phyloP scores from a whole-genome alignment of 2,888 invertebrate species.

The Sminthurides aquaticus region DNA sequence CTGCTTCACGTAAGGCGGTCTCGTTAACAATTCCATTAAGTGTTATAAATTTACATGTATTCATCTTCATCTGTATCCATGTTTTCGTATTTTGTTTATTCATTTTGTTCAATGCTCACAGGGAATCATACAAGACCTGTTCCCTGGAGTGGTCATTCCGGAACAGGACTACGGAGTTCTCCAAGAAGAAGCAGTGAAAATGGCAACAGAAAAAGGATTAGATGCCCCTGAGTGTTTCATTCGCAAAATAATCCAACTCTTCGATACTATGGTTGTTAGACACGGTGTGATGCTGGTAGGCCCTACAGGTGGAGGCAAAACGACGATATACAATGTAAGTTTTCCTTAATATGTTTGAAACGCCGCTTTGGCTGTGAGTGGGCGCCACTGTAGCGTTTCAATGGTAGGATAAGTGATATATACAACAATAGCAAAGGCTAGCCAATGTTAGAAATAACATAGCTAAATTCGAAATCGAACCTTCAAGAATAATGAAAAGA shows the following conservation, averaged over 20 bases:
- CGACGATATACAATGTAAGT: conserved; percentile 62
- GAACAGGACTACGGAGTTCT: conserved; percentile 70
- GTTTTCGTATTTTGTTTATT: not conserved
- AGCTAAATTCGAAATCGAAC: too few relatives aligned
- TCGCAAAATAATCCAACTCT: conserved; percentile 71
- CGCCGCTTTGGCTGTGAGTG: too few relatives aligned
- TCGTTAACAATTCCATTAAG: not conserved
- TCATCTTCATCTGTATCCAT: not conserved
- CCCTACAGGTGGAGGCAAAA: conserved; percentile 81
- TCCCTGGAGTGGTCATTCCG: conserved; percentile 73
- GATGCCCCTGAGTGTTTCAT: conserved; percentile 63
- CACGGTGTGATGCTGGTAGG: conserved; percentile 91
- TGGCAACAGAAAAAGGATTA: conserved; percentile 52
- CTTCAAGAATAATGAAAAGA: too few relatives aligned
- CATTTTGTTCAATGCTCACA: conserved; percentile 45
- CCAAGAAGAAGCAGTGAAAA: conserved; percentile 55
- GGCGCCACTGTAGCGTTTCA: too few relatives aligned
- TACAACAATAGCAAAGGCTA: too few relatives aligned
- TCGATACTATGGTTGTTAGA: conserved; percentile 82
- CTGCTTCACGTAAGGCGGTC: conserved; percentile 66
- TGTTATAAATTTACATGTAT: not conserved
- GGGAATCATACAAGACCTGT: conserved; percentile 81
- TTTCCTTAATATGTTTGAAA: too few relatives aligned
- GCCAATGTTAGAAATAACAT: too few relatives aligned
- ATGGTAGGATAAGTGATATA: too few relatives aligned